These are phyloP conservation scores for Ichneumoninae sp. DNA, from an alignment of 2,888 invertebrate genomes.

Conservation along the genomic window DNA sequence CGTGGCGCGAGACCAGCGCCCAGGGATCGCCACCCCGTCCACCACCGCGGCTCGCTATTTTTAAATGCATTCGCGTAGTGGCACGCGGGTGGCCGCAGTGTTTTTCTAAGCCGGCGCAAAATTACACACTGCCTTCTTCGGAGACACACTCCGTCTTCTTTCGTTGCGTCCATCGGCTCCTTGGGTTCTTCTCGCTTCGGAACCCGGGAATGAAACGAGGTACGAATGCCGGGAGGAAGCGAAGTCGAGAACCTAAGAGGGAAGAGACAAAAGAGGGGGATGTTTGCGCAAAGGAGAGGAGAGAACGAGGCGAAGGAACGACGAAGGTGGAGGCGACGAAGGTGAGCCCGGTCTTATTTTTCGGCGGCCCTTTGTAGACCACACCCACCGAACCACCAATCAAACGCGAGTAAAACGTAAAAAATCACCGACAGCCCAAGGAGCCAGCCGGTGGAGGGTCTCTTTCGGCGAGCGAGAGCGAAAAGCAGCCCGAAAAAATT, in stretches of 20 bases:
- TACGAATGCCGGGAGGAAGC: conserved; percentile 46
- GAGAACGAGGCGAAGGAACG: conserved; percentile 64
- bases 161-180: conserved; percentile 32
- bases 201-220: conserved; percentile 43
- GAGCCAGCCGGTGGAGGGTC: conserved; percentile 77
- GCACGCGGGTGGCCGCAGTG: conserved; percentile 84
- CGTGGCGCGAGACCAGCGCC: conserved; percentile 39
- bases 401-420: conserved; percentile 83
- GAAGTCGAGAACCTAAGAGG: neutral
- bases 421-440: conserved; percentile 77
- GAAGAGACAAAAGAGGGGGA: conserved; percentile 46
- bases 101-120: conserved; percentile 84
- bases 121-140: conserved; percentile 82
- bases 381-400: conserved; percentile 78
- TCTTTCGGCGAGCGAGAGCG: conserved; percentile 72
- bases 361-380: conserved; percentile 82
- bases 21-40: conserved; percentile 50
- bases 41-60: conserved; percentile 79
- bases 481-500: conserved; percentile 78
- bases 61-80: conserved; percentile 81
- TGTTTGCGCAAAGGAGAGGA: conserved; percentile 59
- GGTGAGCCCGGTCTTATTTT: conserved; percentile 79
- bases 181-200: conserved; percentile 60
- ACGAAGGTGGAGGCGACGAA: conserved; percentile 69
- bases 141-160: conserved; percentile 41